A percentile compares a stretch with the other conserved stretches of the same genome.
Evolutionary conservation across 1,140 invertebrate genomes (phyloP).

Genomic region (Thereuonema tuberculata): DNA sequence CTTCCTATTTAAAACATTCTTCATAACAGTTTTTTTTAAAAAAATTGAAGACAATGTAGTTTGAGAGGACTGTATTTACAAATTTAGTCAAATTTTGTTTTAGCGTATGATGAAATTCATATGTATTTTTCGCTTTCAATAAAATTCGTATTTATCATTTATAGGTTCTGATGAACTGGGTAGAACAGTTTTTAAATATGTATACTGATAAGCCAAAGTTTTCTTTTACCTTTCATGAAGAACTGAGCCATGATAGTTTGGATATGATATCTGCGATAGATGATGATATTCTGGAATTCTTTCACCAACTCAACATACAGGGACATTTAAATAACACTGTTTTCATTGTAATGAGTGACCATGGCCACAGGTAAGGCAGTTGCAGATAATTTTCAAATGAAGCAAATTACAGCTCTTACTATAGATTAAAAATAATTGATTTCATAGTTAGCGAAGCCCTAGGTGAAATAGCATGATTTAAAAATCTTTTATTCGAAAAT

Average conservation of each 20-base stretch:
- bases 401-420: too few relatives aligned
- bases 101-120: too few relatives aligned
- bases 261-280: conserved; percentile 62
- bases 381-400: neutral
- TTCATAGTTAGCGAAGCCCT: neutral
- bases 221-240: conserved; percentile 70
- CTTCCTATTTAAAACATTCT: too few relatives aligned
- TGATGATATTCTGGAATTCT: conserved; percentile 45
- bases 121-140: too few relatives aligned
- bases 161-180: conserved; percentile 49
- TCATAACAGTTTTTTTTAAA: too few relatives aligned
- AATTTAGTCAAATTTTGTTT: too few relatives aligned
- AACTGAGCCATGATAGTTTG: conserved; percentile 75
- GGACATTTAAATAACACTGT: conserved; percentile 59
- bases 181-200: conserved; percentile 42
- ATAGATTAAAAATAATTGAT: neutral
- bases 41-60: too few relatives aligned
- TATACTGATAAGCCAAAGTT: conserved; percentile 59
- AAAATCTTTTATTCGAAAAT: neutral
- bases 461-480: too few relatives aligned
- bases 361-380: conserved; percentile 45
- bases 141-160: too few relatives aligned
- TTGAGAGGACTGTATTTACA: too few relatives aligned
- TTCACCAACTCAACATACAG: conserved; percentile 39
- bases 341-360: conserved; percentile 73